Percentiles rank a stretch among this genome's conserved stretches.
These are phyloP conservation scores for Epizoanthus illoricatus DNA, from an alignment of 92 coral and sea anemone species.

Conservation along the genomic window DNA sequence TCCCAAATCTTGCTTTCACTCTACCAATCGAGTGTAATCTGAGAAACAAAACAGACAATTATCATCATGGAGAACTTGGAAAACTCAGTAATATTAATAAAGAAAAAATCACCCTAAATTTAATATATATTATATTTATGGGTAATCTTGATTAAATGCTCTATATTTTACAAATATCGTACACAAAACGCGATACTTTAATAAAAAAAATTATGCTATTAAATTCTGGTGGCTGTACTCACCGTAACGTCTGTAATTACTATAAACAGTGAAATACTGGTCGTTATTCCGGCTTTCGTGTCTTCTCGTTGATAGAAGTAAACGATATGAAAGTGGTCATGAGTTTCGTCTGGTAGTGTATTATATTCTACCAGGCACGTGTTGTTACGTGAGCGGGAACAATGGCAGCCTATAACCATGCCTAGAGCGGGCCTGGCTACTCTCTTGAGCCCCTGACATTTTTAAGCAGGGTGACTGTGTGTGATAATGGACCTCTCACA, in stretches of 20 bases:
- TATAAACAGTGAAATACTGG: background rate
- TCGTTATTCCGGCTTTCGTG: constrained; percentile 11
- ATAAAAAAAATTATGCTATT: background rate
- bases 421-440: constrained; percentile 41
- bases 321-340: background rate
- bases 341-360: constrained; percentile 29
- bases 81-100: background rate
- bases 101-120: background rate
- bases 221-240: background rate
- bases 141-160: constrained; percentile 21
- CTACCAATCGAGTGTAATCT: constrained; percentile 17
- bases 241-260: background rate
- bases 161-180: background rate
- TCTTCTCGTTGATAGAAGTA: constrained; percentile 31
- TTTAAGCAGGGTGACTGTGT: constrained; percentile 43
- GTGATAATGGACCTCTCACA: constrained; percentile 61
- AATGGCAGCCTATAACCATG: constrained; percentile 43
- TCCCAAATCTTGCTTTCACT: background rate
- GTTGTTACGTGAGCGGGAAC: constrained; percentile 36
- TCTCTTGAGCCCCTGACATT: constrained; percentile 47
- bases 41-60: background rate
- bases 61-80: background rate
- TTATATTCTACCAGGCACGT: constrained; percentile 41
- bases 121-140: background rate
- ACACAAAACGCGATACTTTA: background rate